Conservation (phyloP, 1,140 invertebrate genomes). For the Dendrolimus kikuchii region DNA sequence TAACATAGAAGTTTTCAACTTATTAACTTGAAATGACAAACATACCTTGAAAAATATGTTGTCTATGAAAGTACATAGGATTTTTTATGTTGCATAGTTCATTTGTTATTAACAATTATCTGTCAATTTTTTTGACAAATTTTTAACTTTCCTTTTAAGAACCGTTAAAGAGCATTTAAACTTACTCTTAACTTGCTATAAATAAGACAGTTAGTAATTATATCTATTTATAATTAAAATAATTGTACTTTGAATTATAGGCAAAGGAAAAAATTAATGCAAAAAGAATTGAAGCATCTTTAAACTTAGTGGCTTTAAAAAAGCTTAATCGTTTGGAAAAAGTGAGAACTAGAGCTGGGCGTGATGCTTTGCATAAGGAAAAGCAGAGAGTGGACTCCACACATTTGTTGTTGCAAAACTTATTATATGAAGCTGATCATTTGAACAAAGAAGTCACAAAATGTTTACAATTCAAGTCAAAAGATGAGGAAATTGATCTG, state of each 20-base stretch:
- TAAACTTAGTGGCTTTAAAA: slow-evolving; percentile 86
- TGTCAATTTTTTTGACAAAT: too few relatives aligned
- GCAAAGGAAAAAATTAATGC: slow-evolving; percentile 76
- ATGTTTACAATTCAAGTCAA: slow-evolving; percentile 95
- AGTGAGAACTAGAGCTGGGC: slow-evolving; percentile 84
- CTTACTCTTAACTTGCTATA: too few relatives aligned
- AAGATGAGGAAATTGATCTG: slow-evolving; percentile 94
- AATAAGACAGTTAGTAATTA: too few relatives aligned
- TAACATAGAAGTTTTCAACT: too few relatives aligned
- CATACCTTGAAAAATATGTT: too few relatives aligned
- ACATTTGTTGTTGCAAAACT: slow-evolving; percentile 93
- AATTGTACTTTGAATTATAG: slow-evolving; percentile 48
- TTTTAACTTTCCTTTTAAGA: too few relatives aligned
- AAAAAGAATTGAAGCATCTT: slow-evolving; percentile 79
- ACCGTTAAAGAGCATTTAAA: too few relatives aligned
- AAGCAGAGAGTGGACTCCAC: slow-evolving; percentile 92
- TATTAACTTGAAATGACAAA: too few relatives aligned
- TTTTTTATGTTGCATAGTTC: too few relatives aligned
- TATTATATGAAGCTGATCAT: slow-evolving; percentile 96
- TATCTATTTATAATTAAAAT: background rate
- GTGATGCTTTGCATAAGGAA: slow-evolving; percentile 84
- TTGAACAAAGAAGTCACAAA: slow-evolving; percentile 94
- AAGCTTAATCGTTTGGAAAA: slow-evolving; percentile 94
- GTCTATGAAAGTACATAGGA: too few relatives aligned
- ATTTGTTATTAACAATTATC: too few relatives aligned